Percentiles rank a stretch among this genome's conserved stretches.
Evolutionary conservation across 2,113 vertebrate genomes (phyloP).

Genomic region (Lepus europaeus): DNA sequence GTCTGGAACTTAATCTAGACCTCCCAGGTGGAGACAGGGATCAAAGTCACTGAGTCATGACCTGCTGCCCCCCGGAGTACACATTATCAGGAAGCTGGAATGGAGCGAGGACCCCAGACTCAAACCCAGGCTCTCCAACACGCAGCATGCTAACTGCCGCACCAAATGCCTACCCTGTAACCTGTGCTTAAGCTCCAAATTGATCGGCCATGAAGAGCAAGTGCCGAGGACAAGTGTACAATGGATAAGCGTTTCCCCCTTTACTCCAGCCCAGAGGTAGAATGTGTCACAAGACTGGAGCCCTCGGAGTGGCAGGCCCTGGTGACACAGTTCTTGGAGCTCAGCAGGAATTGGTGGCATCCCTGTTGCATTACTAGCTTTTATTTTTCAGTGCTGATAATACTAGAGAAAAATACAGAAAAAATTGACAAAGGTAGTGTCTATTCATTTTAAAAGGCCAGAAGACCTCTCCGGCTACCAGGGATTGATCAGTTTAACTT

Average conservation of each 20-base stretch:
- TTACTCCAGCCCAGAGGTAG: not conserved
- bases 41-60: no score
- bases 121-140: no score
- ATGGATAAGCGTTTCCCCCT: not conserved
- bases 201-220: constrained; percentile 43
- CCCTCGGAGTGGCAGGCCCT: not conserved
- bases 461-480: not conserved
- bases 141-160: no score
- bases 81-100: no score
- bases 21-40: no score
- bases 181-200: constrained; percentile 42
- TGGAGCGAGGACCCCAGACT: no score
- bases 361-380: constrained; percentile 18
- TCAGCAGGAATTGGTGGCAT: not conserved
- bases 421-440: not conserved
- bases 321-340: not conserved
- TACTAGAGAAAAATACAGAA: not conserved
- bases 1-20: no score
- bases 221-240: not conserved
- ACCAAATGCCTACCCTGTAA: not conserved
- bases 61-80: no score
- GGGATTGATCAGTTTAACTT: constrained; percentile 42
- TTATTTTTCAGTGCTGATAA: constrained; percentile 58
- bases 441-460: constrained; percentile 45
- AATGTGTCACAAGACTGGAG: not conserved